phyloP scores from a whole-genome alignment of 2,113 vertebrate species.

The Trogon surrucura region DNA sequence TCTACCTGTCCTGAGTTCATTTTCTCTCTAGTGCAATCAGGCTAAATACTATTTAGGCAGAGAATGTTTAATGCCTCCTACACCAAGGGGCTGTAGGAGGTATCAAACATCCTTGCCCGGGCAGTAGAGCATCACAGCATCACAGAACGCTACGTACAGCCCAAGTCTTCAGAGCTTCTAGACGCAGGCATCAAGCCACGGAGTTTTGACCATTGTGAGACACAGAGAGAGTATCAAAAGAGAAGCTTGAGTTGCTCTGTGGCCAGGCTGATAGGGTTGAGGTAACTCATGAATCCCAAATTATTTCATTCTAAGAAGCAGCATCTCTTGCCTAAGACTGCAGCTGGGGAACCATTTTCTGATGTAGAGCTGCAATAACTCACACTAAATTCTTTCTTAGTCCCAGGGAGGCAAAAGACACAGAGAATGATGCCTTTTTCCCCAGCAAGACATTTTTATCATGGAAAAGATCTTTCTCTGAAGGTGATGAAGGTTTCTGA shows the following conservation, averaged over 20 bases:
- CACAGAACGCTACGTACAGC: not conserved
- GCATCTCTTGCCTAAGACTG: not conserved
- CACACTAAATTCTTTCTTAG: not conserved
- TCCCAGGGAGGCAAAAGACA: conserved; percentile 4
- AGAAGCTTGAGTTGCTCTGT: not conserved
- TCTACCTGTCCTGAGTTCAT: not conserved
- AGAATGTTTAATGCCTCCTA: not conserved
- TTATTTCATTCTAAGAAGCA: conserved; percentile 9
- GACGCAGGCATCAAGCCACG: not conserved
- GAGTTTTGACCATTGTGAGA: not conserved
- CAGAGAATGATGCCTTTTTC: not conserved
- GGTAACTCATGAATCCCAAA: not conserved
- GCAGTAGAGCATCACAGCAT: no score
- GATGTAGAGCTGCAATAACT: conserved; percentile 37
- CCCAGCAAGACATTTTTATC: conserved; percentile 44
- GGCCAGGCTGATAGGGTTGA: not conserved
- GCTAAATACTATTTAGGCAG: not conserved
- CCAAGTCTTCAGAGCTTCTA: not conserved
- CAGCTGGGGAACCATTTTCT: conserved; percentile 9
- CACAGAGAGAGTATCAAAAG: not conserved
- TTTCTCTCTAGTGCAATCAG: not conserved
- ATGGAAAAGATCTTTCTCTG: conserved; percentile 41
- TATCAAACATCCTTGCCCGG: no score
- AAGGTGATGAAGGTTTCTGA: not conserved
- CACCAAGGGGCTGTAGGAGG: not conserved